Percentiles rank a stretch among this genome's conserved stretches.
phyloP scores from a whole-genome alignment of 2,888 invertebrate genomes.

The Choreutis nemorana region DNA sequence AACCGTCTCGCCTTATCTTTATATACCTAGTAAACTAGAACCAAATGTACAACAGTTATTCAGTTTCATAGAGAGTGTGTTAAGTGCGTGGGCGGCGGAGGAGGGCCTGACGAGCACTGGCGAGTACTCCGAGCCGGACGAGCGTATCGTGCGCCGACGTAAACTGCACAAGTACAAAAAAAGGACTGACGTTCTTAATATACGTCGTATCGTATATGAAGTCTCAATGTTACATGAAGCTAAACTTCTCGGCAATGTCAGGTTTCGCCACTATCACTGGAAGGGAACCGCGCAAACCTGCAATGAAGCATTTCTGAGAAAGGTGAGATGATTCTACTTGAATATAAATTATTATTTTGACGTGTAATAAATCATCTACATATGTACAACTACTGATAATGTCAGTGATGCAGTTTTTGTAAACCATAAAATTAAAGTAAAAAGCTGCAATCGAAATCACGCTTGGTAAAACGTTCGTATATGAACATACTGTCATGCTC shows the following conservation, averaged over 20 bases:
- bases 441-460: too few species aligned
- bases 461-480: too few species aligned
- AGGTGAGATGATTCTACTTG: too few species aligned
- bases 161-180: slow-evolving; percentile 69
- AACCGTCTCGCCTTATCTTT: slow-evolving; percentile 60
- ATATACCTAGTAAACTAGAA: slow-evolving; percentile 68
- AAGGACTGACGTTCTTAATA: slow-evolving; percentile 73
- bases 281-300: slow-evolving; percentile 86
- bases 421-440: too few species aligned
- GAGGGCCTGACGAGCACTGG: slow-evolving; percentile 77
- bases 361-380: too few species aligned
- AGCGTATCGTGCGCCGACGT: slow-evolving; percentile 68
- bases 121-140: slow-evolving; percentile 77
- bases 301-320: slow-evolving; percentile 87
- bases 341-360: too few species aligned
- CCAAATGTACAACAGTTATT: slow-evolving; percentile 83
- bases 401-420: too few species aligned
- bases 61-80: slow-evolving; percentile 81
- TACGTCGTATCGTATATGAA: slow-evolving; percentile 73
- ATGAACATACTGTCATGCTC: too few species aligned
- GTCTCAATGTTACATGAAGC: slow-evolving; percentile 75
- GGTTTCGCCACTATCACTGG: slow-evolving; percentile 84
- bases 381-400: too few species aligned
- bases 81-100: slow-evolving; percentile 81
- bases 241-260: slow-evolving; percentile 71